These are phyloP conservation scores for Cheumatopsyche charites DNA, from an alignment of 1,140 invertebrate genomes.

Conservation along the genomic window DNA sequence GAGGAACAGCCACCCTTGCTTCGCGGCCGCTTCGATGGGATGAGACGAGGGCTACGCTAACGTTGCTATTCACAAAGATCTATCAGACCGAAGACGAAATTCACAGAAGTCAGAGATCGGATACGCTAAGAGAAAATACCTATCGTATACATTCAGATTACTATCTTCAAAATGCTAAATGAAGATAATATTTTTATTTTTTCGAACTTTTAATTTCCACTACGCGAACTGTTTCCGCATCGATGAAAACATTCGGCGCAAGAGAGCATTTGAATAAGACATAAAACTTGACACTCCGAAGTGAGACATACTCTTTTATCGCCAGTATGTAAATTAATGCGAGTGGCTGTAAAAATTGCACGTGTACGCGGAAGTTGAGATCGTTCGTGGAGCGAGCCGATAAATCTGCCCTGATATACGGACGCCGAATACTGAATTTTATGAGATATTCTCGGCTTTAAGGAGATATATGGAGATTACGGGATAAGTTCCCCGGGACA, in stretches of 20 bases:
- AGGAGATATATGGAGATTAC: conserved; percentile 23
- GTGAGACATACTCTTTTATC: too few relatives aligned
- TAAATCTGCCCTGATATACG: conserved; percentile 24
- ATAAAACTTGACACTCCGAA: too few relatives aligned
- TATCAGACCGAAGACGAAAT: conserved; percentile 17
- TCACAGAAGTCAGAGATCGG: neutral
- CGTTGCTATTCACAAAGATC: neutral
- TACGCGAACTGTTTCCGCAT: too few relatives aligned
- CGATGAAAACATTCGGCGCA: too few relatives aligned
- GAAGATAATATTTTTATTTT: too few relatives aligned
- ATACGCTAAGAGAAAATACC: too few relatives aligned
- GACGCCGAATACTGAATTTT: conserved; percentile 27
- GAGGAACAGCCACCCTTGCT: neutral
- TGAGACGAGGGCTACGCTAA: neutral
- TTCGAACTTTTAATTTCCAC: too few relatives aligned
- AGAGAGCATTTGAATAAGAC: too few relatives aligned
- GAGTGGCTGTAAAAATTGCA: conserved; percentile 20
- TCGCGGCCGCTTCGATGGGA: too few relatives aligned
- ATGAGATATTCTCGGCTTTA: conserved; percentile 22
- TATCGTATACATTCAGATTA: too few relatives aligned
- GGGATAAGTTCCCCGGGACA: conserved; percentile 21
- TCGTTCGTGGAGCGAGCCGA: conserved; percentile 17
- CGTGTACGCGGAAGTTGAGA: conserved; percentile 21
- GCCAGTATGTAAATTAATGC: conserved; percentile 20
- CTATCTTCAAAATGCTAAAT: too few relatives aligned